Conservation (phyloP, 2,797 vertebrate genomes). For the Luscinia megarhynchos region DNA sequence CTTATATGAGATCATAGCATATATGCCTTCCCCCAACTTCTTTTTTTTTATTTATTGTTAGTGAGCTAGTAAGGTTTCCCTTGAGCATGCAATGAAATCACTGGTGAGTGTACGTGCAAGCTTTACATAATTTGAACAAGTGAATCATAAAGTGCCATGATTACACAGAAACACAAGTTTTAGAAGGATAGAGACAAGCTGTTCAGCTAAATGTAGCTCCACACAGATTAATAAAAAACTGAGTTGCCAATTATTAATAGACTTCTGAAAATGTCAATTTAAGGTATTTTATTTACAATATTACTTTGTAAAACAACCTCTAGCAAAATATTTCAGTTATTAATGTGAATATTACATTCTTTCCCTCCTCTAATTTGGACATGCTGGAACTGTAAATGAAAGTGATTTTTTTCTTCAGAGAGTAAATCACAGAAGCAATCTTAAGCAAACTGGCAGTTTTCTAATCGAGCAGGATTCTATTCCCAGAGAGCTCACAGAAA, state of each 20-base stretch:
- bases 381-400: slow-evolving; percentile 59
- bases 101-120: background rate
- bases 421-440: slow-evolving; percentile 70
- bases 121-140: slow-evolving; percentile 11
- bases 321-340: slow-evolving; percentile 61
- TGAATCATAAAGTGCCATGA: background rate
- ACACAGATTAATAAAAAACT: slow-evolving; percentile 22
- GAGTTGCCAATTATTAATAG: slow-evolving; percentile 46
- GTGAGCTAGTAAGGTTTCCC: background rate
- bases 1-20: background rate
- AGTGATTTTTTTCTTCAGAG: slow-evolving; percentile 55
- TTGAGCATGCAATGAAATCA: background rate
- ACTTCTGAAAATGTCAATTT: slow-evolving; percentile 37
- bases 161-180: slow-evolving; percentile 1
- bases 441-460: slow-evolving; percentile 71
- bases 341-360: slow-evolving; percentile 65
- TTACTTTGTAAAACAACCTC: slow-evolving; percentile 40
- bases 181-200: background rate
- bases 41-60: background rate
- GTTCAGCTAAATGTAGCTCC: slow-evolving; percentile 12
- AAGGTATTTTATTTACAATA: slow-evolving; percentile 65
- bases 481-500: slow-evolving; percentile 69
- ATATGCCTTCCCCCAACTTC: rapidly evolving
- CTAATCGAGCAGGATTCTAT: slow-evolving; percentile 62
- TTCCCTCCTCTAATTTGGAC: slow-evolving; percentile 66